These are phyloP conservation scores for Eonycteris spelaea DNA, from an alignment of 2,113 vertebrate genomes.

Conservation along the genomic window DNA sequence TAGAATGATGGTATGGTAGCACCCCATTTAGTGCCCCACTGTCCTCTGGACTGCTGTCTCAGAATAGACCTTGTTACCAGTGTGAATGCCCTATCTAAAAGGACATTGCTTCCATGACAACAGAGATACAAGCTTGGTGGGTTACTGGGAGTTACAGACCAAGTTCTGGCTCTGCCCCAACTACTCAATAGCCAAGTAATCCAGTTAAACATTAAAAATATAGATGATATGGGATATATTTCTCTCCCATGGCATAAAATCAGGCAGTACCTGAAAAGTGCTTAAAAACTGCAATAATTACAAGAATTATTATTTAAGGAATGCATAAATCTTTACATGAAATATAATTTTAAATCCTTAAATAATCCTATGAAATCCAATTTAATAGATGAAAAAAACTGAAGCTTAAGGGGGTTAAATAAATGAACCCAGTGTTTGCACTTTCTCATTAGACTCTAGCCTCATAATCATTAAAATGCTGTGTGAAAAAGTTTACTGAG, in stretches of 20 bases:
- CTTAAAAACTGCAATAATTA: background rate
- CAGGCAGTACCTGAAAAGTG: background rate
- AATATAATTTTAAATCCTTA: background rate
- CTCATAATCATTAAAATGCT: background rate
- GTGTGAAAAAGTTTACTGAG: background rate
- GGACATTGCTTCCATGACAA: background rate
- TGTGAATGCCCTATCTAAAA: background rate
- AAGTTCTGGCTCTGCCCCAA: background rate
- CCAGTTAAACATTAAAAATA: background rate
- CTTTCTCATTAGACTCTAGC: background rate
- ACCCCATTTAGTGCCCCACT: background rate
- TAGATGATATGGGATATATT: background rate
- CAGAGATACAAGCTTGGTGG: background rate
- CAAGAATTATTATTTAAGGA: background rate
- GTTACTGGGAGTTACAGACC: background rate
- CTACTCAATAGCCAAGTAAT: background rate
- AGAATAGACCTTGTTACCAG: background rate
- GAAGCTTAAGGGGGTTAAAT: background rate
- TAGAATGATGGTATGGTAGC: background rate
- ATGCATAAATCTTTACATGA: background rate
- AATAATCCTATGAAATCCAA: background rate
- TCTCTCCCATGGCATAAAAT: background rate
- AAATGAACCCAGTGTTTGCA: background rate
- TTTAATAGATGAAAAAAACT: background rate
- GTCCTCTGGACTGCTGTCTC: background rate